Base-by-base conservation (phyloP, 2,797 vertebrate genomes). In the Malurus splendens region DNA sequence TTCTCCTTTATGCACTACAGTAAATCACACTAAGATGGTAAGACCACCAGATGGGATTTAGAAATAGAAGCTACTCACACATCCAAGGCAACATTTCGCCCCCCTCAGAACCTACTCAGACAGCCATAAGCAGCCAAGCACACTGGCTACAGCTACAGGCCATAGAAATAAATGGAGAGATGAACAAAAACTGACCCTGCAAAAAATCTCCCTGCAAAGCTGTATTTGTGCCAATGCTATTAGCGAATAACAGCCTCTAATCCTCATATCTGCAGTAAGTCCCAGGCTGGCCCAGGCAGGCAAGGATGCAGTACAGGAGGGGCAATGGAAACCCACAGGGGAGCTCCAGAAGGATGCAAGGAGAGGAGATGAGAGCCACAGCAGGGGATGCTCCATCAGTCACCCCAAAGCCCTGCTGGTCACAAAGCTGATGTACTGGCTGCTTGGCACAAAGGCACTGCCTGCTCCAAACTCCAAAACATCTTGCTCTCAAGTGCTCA, bases 121-220 rank as follows among this genome's bases (percentile, higher is more conserved):
- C 19, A 62, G 57, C n/a, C 18, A 3, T 3, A n/a, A 50, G n/a
- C 33, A 84, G 61, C 32, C 44, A 60, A 64, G 42, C 19, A 64
- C 47, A 19, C 3, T 18, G 14, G 24, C 30, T 75, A 59, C 68
- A 82, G 50, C 57, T 61, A 27, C 66, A 61, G 57, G n/a, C 30
- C 23, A 42, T 18, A 32, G 28, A 38, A 9, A 23, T 2, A 73
- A 51, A 59, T 50, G 59, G 18, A 60, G 23, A 78, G 12, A 28
- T 0, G 0, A 61, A 70, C n/a, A 41, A 64, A 89, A 78, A 7
- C 1, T 0, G 1, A 32, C 24, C 19, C 24, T 36, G 36, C 36
- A 36, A 36, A 36, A 36, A 36, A 73, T 41, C 60, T 77, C 38
- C 39, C 33, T 50, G 56, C 25, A 52, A 52, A 73, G 27, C 50